Evolutionary conservation across 2,113 vertebrate species (phyloP), one percentile per base, ranked within the genome.

Genomic region (Corythoichthys haematopterus): DNA sequence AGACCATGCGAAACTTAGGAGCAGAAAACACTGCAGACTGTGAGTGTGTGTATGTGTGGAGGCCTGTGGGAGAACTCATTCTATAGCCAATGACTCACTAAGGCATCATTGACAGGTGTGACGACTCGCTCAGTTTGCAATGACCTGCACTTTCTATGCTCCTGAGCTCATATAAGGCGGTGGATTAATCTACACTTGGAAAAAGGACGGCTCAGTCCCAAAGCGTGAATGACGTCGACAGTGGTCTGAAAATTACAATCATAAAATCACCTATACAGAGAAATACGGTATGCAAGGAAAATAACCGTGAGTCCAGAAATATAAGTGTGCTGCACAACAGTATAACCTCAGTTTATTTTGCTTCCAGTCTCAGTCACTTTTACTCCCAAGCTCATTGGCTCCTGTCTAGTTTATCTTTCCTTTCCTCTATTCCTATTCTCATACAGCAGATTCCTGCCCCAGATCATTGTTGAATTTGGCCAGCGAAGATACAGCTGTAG

Each of bases 301-400:
- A 43, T 33, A 55, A 55, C 58, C 51, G 48, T 56, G 47, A 71
- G 16, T 45, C n/a, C 38, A 63, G 74, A 59, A 60, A 64, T 64
- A 72, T 53, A 71, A 70, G 40, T 40, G 36, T 46, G 57, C 56
- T 60, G 64, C 61, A 77, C 74, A 74, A 74, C 77, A 78, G 77
- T 28, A 83, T 69, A 51, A 48, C 58, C 72, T 20, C 7, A 76
- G 78, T 87, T 81, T 87, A 72, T 83, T 80, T 85, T 83, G 38
- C 60, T 76, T 81, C 64, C 63, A 16, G 48, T 74, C 69, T 62
- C 62, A 36, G 35, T 68, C 64, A 56, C 63, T 51, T 76, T 66
- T 56, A 14, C 50, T 73, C 51, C 62, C 38, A 36, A 58, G 60
- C 56, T 62, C 48, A 64, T 68, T 12, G 61, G 66, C 74, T 77